Evolutionary conservation across 2,113 vertebrate genomes (phyloP), one percentile per base, ranked within the genome.

Genomic region (Cebus imitator): DNA sequence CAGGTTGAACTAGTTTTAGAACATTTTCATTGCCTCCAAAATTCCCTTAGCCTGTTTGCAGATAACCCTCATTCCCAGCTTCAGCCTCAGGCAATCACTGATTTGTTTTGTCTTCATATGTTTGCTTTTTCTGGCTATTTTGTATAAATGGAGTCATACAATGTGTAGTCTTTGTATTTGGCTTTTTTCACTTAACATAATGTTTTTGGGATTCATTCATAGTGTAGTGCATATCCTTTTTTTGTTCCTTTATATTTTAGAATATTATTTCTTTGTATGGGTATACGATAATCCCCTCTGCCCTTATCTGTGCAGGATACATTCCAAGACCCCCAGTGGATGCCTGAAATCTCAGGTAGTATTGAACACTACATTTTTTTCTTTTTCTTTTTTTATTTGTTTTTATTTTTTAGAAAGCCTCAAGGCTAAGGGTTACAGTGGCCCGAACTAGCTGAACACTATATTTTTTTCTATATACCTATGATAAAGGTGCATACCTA

Each of bases 211-310:
- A 17, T 70, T 92, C 35, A 57, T 52, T 25, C 43, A 30, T 87
- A 57, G 37, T 87, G 25, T 70, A 83, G 18, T 35, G 40, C 90
- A 64, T 80, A 35, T 79, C 52, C 32, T 48, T 80, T 55, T 72
- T 96, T 93, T 82, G 40, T 90, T 90, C 11, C 30, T 95, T 96
- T 90, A 81, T 73, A 55, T 75, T 94, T 52, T 18, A 79, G 48
- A 73, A 78, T 78, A 84, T 52, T 86, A 73, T 82, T 88, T 27
- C 10, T 21, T 58, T 86, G 4, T 78, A 43, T 78, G 25, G 25
- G 6, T 92, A n/a, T 75, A 61, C 8, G 30, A 45, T 32, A 48
- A 16, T 48, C 27, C 75, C 27, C 16, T 6, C 0, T 3, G 16
- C 27, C 27, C 61, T 32, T 32, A 78, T 48, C 43, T 17, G 6